These are phyloP conservation scores for Macropis europaea DNA, from an alignment of 2,888 invertebrate genomes.

Conservation along the genomic window DNA sequence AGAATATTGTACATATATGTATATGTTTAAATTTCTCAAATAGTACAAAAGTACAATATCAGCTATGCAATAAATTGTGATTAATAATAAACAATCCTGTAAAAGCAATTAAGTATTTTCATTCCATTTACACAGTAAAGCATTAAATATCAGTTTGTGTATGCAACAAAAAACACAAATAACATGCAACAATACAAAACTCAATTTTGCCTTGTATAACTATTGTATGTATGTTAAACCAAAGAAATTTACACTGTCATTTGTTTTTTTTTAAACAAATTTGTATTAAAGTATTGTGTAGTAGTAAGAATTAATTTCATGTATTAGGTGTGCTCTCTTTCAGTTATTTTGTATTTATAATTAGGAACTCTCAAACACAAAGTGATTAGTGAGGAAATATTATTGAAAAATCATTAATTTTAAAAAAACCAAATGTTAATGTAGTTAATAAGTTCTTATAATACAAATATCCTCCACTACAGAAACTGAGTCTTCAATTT, in stretches of 20 bases:
- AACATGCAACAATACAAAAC: slow-evolving; percentile 29
- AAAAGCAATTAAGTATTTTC: background rate
- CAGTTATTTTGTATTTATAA: background rate
- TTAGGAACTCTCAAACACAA: no score
- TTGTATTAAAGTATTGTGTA: background rate
- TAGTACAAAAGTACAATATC: background rate
- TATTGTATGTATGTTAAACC: background rate
- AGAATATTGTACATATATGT: background rate
- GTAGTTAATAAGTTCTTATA: no score
- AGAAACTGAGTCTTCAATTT: no score
- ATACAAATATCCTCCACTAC: no score
- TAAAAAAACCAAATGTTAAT: background rate
- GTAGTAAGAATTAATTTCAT: background rate
- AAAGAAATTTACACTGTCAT: background rate
- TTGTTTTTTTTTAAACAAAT: background rate
- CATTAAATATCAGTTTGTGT: background rate
- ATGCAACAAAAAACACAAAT: background rate
- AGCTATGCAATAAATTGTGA: background rate
- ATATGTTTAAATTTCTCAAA: background rate
- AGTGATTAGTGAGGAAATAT: no score
- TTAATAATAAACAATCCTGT: background rate
- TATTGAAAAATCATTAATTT: no score
- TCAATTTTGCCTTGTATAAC: slow-evolving; percentile 4
- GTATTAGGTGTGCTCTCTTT: background rate
- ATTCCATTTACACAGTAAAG: background rate